Evolutionary conservation across 2,113 vertebrate species (phyloP).

Genomic region (Rafetus swinhoei): DNA sequence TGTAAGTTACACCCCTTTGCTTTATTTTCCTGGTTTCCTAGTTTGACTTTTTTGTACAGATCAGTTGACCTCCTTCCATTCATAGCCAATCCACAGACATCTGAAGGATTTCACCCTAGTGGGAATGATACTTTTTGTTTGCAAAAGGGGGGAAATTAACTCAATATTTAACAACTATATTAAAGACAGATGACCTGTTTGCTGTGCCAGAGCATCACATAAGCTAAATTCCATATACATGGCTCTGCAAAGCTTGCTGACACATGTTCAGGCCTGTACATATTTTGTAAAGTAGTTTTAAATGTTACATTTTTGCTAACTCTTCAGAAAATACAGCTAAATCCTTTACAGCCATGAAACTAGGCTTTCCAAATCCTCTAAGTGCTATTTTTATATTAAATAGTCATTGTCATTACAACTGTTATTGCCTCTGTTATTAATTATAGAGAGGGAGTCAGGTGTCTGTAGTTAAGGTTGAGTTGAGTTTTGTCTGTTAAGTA

Average conservation of each 20-base stretch:
- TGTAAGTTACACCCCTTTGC: not conserved
- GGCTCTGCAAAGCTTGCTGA: not conserved
- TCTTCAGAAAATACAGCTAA: not conserved
- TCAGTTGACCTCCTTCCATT: constrained; percentile 43
- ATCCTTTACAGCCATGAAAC: not conserved
- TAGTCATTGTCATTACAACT: fast-evolving
- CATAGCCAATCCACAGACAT: constrained; percentile 28
- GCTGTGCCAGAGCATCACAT: fast-evolving
- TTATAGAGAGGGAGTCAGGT: not conserved
- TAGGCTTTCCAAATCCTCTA: not conserved
- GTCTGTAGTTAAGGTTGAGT: constrained; percentile 40
- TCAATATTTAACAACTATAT: not conserved
- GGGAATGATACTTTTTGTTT: constrained; percentile 48
- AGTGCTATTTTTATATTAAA: not conserved
- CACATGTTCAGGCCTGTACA: not conserved
- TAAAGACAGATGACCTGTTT: not conserved
- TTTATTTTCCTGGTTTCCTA: constrained; percentile 19
- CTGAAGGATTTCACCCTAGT: constrained; percentile 52
- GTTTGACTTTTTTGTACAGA: constrained; percentile 35
- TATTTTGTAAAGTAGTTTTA: not conserved
- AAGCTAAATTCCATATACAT: not conserved
- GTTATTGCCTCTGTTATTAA: not conserved
- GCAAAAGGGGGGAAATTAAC: constrained; percentile 28
- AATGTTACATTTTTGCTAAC: not conserved
- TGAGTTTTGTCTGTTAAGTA: constrained; percentile 53